phyloP scores from a whole-genome alignment of 2,113 vertebrate genomes.

The Anolis sagrei region DNA sequence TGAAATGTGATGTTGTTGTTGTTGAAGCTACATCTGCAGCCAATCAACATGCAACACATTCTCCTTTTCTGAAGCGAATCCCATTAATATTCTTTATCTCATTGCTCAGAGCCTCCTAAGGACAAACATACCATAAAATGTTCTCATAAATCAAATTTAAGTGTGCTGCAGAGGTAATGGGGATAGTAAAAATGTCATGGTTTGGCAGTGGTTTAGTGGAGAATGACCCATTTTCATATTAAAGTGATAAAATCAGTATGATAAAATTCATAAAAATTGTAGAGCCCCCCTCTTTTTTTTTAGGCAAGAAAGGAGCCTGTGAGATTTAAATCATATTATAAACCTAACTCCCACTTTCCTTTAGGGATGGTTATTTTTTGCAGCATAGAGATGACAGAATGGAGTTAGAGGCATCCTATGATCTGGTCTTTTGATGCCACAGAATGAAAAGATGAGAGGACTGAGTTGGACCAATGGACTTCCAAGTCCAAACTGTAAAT shows the following conservation, averaged over 20 bases:
- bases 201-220: constrained; percentile 68
- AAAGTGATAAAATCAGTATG: constrained; percentile 69
- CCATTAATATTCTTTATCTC: constrained; percentile 69
- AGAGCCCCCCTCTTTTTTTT: constrained; percentile 46
- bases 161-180: constrained; percentile 57
- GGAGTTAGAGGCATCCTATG: background rate
- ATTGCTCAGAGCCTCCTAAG: constrained; percentile 64
- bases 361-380: constrained; percentile 36
- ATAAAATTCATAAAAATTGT: constrained; percentile 65
- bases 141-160: constrained; percentile 74
- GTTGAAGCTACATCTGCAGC: background rate
- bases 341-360: background rate
- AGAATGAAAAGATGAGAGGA: background rate
- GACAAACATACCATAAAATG: constrained; percentile 69
- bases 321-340: constrained; percentile 57
- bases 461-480: background rate
- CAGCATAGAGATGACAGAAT: constrained; percentile 14
- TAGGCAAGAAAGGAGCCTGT: constrained; percentile 2
- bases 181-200: constrained; percentile 70
- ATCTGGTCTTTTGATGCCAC: background rate
- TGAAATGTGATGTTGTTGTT: constrained; percentile 30
- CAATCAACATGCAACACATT: constrained; percentile 33
- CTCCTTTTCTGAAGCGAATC: constrained; percentile 52
- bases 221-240: constrained; percentile 73
- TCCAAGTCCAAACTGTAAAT: background rate